phyloP scores from a whole-genome alignment of 1,140 invertebrate species.

The Cherax quadricarinatus region DNA sequence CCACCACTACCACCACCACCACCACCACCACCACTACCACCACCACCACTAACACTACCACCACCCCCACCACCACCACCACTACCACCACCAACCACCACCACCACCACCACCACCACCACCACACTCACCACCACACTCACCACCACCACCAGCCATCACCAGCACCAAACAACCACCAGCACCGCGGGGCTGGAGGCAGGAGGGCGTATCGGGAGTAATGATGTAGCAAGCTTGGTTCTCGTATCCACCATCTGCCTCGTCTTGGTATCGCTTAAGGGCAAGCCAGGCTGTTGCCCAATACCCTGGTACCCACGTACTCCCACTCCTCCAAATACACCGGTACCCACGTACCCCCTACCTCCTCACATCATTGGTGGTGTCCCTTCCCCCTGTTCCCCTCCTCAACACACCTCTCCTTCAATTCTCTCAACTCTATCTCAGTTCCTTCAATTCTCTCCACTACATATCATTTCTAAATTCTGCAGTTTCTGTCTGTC shows the following conservation, averaged over 20 bases:
- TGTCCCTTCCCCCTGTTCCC: no score
- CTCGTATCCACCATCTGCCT: conserved; percentile 1
- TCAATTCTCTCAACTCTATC: not conserved
- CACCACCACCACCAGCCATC: no score
- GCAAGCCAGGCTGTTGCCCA: not conserved
- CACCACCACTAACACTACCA: no score
- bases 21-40: no score
- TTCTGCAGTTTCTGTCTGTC: no score
- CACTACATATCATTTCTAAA: not conserved
- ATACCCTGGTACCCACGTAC: not conserved
- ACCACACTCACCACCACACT: no score
- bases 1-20: no score
- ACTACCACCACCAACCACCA: no score
- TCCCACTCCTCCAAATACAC: not conserved
- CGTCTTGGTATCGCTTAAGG: not conserved
- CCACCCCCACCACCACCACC: no score
- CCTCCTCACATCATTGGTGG: no score
- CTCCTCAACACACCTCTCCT: not conserved
- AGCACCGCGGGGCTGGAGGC: not conserved
- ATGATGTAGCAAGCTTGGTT: not conserved
- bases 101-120: no score
- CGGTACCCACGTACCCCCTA: not conserved
- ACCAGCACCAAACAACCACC: no score
- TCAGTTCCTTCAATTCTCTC: not conserved
- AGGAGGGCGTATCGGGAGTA: not conserved